Percentiles rank a stretch among this genome's conserved stretches.
phyloP scores from a whole-genome alignment of 1,140 invertebrate species.

The Brachionus plicatilis region DNA sequence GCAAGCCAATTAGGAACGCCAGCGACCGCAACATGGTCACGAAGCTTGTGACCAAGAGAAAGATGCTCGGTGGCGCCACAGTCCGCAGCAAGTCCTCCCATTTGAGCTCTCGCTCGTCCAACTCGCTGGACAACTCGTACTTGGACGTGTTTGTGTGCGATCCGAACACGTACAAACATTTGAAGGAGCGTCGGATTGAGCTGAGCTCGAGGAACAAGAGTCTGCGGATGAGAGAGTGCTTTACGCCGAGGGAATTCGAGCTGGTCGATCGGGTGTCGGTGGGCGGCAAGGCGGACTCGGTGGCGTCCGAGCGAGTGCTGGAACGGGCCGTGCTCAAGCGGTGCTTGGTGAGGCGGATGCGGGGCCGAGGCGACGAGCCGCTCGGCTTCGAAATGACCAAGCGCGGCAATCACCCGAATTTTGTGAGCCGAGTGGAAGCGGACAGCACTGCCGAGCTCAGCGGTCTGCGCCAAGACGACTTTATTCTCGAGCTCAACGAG shows the following conservation, averaged over 20 bases:
- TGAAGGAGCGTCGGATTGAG: neutral
- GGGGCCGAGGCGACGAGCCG: neutral
- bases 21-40: neutral
- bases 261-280: neutral
- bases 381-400: slow-evolving; percentile 36
- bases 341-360: neutral
- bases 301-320: neutral
- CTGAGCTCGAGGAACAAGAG: slow-evolving; percentile 13
- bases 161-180: slow-evolving; percentile 11
- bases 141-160: slow-evolving; percentile 17
- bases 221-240: neutral
- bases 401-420: neutral
- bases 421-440: slow-evolving; percentile 13
- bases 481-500: slow-evolving; percentile 21
- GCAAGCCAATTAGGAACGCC: neutral
- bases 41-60: slow-evolving; percentile 28
- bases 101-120: neutral
- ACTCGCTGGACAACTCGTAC: neutral
- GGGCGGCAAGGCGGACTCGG: neutral
- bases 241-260: slow-evolving; percentile 4
- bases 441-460: neutral
- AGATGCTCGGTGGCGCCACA: neutral
- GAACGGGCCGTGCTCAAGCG: neutral
- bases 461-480: slow-evolving; percentile 9
- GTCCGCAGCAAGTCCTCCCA: neutral